Evolutionary conservation across 2,113 vertebrate species (phyloP).

Genomic region (Bettongia penicillata): DNA sequence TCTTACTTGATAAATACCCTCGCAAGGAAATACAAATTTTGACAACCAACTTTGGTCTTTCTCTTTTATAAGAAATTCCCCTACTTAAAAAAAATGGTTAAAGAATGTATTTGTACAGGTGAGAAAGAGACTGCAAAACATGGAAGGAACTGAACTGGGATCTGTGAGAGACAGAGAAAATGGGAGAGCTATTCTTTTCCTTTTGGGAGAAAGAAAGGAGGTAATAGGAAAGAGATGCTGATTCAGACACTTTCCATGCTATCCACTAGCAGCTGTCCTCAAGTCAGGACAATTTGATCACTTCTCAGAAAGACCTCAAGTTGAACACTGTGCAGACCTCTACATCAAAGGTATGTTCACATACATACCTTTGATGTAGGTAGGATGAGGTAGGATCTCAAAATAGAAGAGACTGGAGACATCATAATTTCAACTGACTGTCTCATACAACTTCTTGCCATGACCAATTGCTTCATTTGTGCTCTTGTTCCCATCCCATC

Average conservation of each 20-base stretch:
- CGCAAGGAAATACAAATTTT: not conserved
- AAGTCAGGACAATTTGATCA: not conserved
- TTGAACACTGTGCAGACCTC: not conserved
- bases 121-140: not conserved
- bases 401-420: not conserved
- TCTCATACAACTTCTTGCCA: not conserved
- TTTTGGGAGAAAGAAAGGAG: not conserved
- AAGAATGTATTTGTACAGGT: not conserved
- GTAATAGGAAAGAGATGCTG: not conserved
- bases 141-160: not conserved
- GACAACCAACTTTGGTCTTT: not conserved
- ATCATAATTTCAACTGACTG: not conserved
- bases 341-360: too few relatives aligned
- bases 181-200: not conserved
- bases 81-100: not conserved
- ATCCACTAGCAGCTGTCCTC: not conserved
- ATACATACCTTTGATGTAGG: too few relatives aligned
- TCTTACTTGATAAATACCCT: slow-evolving; percentile 23
- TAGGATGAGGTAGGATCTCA: too few relatives aligned
- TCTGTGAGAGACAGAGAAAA: slow-evolving; percentile 15
- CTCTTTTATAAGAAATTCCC: not conserved
- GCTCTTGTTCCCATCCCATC: not conserved
- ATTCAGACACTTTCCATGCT: not conserved
- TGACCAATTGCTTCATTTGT: not conserved
- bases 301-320: not conserved